Conservation (phyloP, 2,797 vertebrate species). For the Setipinna tenuifilis region DNA sequence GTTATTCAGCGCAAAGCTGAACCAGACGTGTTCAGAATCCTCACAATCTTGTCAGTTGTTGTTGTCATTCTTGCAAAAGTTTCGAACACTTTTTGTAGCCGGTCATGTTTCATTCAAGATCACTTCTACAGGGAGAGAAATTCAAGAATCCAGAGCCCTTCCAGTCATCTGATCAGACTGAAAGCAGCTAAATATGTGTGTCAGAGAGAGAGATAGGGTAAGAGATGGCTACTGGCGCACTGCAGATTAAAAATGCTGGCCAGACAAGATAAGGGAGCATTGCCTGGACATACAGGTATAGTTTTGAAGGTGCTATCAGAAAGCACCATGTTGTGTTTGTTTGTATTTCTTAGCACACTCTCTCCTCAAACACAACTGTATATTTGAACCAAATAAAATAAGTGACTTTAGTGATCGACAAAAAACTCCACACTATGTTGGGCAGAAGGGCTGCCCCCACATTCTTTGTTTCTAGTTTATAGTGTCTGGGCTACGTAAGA, state of each 20-base stretch:
- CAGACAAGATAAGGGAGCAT: neutral
- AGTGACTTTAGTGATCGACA: too few species aligned
- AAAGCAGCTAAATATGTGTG: slow-evolving; percentile 22
- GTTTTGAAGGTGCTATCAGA: neutral
- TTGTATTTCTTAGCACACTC: too few species aligned
- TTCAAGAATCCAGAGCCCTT: neutral
- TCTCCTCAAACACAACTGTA: too few species aligned
- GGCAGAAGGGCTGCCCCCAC: too few species aligned
- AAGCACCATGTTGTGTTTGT: too few species aligned
- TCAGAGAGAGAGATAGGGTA: neutral
- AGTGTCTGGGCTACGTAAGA: too few species aligned
- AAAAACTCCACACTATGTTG: too few species aligned
- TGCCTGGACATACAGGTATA: neutral
- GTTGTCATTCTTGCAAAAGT: neutral
- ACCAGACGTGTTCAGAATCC: neutral
- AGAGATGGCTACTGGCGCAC: neutral
- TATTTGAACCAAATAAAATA: too few species aligned
- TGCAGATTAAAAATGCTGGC: neutral
- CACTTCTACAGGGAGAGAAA: neutral
- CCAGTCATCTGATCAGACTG: neutral
- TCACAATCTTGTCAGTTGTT: neutral
- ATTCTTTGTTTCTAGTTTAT: too few species aligned
- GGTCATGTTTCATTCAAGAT: neutral
- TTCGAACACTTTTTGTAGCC: neutral
- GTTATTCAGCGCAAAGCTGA: neutral